Base-by-base conservation (phyloP, 2,113 vertebrate genomes). In the Carassius carassius region DNA sequence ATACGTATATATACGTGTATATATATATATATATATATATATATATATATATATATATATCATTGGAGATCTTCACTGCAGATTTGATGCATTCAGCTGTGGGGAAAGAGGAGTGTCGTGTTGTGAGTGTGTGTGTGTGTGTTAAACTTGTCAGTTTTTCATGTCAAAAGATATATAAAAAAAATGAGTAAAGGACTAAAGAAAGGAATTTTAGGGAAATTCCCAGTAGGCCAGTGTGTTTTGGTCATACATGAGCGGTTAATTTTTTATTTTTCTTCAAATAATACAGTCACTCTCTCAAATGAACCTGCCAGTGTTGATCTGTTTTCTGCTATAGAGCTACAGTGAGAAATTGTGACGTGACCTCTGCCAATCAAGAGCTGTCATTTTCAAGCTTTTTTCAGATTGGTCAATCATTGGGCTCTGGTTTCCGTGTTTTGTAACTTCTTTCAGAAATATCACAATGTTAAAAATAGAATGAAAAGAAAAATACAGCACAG, bases 101-200 rank as follows among this genome's bases (percentile, higher is more conserved):
- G 25, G 7, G 9, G 1, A 49, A 35, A 35, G 13, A 13, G 58
- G 16, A 67, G n/a, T 56, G 19, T 10, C 23, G 12, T 74, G 32
- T 84, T 56, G 16, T 83, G 37, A 4, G 25, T 74, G 49, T 54
- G n/a, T n/a, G n/a, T n/a, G n/a, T n/a, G n/a, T n/a, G n/a, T n/a
- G n/a, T n/a, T n/a, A n/a, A n/a, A n/a, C n/a, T n/a, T n/a, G n/a
- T n/a, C n/a, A n/a, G n/a, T n/a, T n/a, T 73, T 11, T 21, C 35
- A 47, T 44, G 54, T 82, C 81, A 82, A n/a, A n/a, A n/a, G n/a
- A n/a, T n/a, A n/a, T n/a, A n/a, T n/a, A n/a, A n/a, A n/a, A n/a
- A n/a, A n/a, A n/a, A n/a, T n/a, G n/a, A n/a, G n/a, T n/a, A n/a
- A n/a, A n/a, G n/a, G n/a, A n/a, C n/a, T n/a, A n/a, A n/a, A n/a